These are phyloP conservation scores for Pachypanchax playfairii DNA, from an alignment of 2,113 vertebrate species.

Conservation along the genomic window DNA sequence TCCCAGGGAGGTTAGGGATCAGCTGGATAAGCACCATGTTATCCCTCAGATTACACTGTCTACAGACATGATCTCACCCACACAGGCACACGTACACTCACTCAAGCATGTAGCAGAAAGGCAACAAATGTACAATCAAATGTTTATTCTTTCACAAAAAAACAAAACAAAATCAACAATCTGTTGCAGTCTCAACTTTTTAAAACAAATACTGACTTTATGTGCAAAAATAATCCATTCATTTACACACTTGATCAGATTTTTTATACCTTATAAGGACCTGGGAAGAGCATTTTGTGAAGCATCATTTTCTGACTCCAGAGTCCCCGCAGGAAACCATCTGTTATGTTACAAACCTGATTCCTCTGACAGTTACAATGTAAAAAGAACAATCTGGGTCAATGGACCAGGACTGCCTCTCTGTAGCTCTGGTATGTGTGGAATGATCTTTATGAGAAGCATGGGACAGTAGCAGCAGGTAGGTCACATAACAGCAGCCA, in stretches of 20 bases:
- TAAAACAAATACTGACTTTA: neutral
- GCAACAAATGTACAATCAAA: too few species aligned
- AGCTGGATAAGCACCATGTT: slow-evolving; percentile 73
- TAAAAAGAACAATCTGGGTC: slow-evolving; percentile 57
- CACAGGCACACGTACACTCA: neutral
- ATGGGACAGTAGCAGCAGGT: slow-evolving; percentile 65
- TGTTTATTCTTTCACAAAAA: neutral
- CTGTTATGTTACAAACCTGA: slow-evolving; percentile 37
- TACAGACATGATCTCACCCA: slow-evolving; percentile 55
- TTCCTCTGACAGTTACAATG: slow-evolving; percentile 45
- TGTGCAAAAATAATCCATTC: neutral
- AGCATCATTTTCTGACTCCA: slow-evolving; percentile 8
- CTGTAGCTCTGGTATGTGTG: slow-evolving; percentile 64
- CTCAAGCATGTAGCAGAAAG: too few species aligned
- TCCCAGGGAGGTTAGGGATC: slow-evolving; percentile 70
- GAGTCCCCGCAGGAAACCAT: slow-evolving; percentile 18
- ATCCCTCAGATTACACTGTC: slow-evolving; percentile 79
- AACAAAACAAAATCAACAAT: neutral
- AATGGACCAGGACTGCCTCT: slow-evolving; percentile 71
- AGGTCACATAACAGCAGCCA: slow-evolving; percentile 36
- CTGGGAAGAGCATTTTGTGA: neutral
- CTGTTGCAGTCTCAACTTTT: neutral
- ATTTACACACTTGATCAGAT: neutral
- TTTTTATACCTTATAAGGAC: neutral
- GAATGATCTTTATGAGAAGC: slow-evolving; percentile 61